These are phyloP conservation scores for Piprites chloris DNA, from an alignment of 2,113 vertebrate species.

Conservation along the genomic window DNA sequence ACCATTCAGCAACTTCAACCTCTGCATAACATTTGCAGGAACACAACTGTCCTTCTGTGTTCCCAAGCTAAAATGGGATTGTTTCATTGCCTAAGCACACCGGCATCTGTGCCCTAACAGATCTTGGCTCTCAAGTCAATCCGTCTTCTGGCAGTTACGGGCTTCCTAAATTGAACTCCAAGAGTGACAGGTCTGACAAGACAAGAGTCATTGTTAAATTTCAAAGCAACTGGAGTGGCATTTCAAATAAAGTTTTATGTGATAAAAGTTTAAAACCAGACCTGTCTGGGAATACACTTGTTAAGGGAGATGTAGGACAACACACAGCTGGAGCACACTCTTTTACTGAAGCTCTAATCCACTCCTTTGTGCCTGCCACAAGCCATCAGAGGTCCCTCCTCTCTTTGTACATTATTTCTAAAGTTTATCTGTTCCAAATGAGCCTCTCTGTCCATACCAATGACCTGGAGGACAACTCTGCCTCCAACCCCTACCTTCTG, in stretches of 20 bases:
- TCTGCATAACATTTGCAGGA: background rate
- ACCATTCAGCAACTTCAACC: constrained; percentile 1
- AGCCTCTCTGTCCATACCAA: background rate
- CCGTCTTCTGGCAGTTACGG: background rate
- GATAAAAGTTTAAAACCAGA: background rate
- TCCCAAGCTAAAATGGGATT: background rate
- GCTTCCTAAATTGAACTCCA: background rate
- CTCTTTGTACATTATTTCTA: background rate
- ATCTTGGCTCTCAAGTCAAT: background rate
- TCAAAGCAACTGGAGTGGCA: background rate
- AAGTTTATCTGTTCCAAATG: background rate
- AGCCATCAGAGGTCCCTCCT: background rate
- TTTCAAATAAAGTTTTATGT: background rate
- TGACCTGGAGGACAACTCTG: background rate
- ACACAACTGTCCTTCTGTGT: background rate
- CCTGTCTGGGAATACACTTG: background rate
- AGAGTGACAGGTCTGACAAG: background rate
- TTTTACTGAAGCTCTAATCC: background rate
- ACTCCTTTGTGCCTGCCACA: too few relatives aligned
- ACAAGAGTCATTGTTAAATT: background rate
- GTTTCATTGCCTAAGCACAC: constrained; percentile 17
- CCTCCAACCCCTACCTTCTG: background rate
- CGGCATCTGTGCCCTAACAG: background rate
- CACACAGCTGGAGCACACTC: background rate
- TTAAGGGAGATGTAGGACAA: background rate